Evolutionary conservation across 2,888 invertebrate species (phyloP).

Genomic region (Macrophya annulata): DNA sequence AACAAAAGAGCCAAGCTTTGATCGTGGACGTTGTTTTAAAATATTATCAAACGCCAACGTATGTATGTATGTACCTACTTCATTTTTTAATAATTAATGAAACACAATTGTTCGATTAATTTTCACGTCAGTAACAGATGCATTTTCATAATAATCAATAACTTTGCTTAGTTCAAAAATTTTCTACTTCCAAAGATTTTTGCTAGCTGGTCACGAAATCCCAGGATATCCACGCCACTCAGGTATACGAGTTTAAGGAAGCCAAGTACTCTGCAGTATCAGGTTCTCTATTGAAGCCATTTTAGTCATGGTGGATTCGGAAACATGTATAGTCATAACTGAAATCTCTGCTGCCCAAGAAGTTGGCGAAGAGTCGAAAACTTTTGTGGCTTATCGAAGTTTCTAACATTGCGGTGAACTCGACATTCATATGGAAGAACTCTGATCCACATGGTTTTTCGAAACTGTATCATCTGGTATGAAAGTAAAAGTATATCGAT

Average conservation of each 20-base stretch:
- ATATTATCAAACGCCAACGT: background rate
- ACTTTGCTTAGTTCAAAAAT: background rate
- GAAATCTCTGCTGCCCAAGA: background rate
- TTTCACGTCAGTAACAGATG: background rate
- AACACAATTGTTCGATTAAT: background rate
- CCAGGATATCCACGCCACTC: background rate
- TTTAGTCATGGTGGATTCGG: background rate
- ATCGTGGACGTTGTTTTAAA: background rate
- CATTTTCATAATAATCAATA: background rate
- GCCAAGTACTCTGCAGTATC: background rate
- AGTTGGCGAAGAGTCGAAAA: slow-evolving; percentile 7
- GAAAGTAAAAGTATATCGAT: background rate
- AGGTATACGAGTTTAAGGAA: background rate
- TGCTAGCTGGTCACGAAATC: slow-evolving; percentile 10
- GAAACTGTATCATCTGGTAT: background rate
- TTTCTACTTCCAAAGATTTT: background rate
- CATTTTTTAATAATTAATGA: background rate
- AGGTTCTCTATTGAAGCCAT: background rate
- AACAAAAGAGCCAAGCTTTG: background rate
- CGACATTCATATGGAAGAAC: slow-evolving; percentile 11
- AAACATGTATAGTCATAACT: background rate
- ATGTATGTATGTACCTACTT: no score
- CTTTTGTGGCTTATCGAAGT: slow-evolving; percentile 27
- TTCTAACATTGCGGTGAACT: background rate
- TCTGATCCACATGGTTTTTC: background rate